Base-by-base conservation (phyloP, 37 sponge, comb jelly and placozoan species). In the Spongia lamella region DNA sequence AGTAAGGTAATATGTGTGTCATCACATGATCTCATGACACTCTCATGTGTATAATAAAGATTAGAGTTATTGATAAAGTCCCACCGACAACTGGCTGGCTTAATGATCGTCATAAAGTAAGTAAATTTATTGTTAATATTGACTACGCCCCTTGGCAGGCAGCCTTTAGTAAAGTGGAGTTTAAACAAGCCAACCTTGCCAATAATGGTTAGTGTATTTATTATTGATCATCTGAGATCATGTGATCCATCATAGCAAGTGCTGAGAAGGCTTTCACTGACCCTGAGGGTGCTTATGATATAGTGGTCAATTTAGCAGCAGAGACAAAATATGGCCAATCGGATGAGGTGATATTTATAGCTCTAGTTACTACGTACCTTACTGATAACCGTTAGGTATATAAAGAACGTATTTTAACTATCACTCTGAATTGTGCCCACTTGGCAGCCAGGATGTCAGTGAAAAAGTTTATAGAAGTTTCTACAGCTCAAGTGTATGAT, bases 51-150 rank as follows among this genome's bases (percentile, higher is more conserved):
- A 50, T 22, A 34, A 29, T 65, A 65, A 20, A 82, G 67, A 60
- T 94, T 17, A 27, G 94, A 49, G 84, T 96, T 21, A 90, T 80
- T 27, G 96, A 96, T 78, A 96, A 98, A 68, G 85, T 92, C 9
- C 91, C 93, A 3, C 96, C 99, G 22, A 77, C 79, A 2, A 89
- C 89, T 27, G 96, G 86, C 0, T 95, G 93, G 93, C 82, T 98
- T 50, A 98, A 86, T 59, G 91, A 77, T 0, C 70, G 83, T 17
- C 94, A 96, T 72, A 90, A 90, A 83, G 94, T 93, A 40, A 13
- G 70, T 47, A n/a, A n/a, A n/a, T n/a, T n/a, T n/a, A n/a, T n/a
- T n/a, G 51, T 38, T 63, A 53, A 76, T n/a, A n/a, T n/a, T n/a
- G n/a, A n/a, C n/a, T n/a, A n/a, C n/a, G n/a, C n/a, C n/a, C n/a